Evolutionary conservation across 2,888 invertebrate species (phyloP).

Genomic region (Lingula anatina): DNA sequence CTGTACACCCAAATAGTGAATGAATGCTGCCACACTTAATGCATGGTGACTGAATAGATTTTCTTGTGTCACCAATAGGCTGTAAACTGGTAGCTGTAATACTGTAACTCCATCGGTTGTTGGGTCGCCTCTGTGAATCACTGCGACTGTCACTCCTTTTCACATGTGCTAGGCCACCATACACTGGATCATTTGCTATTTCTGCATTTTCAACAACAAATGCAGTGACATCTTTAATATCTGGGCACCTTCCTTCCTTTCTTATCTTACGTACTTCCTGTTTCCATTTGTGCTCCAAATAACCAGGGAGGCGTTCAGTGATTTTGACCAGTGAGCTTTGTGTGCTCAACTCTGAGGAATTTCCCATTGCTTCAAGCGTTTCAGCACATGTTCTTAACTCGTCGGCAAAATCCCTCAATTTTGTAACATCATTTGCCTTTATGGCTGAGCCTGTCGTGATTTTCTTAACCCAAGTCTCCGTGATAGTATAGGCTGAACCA

Average conservation of each 20-base stretch:
- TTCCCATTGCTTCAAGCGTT: constrained; percentile 2
- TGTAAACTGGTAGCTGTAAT: too few relatives aligned
- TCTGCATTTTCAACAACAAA: not conserved
- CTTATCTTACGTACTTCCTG: too few relatives aligned
- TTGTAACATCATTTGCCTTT: not conserved
- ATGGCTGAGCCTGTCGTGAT: not conserved
- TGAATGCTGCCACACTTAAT: too few relatives aligned
- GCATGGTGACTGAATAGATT: too few relatives aligned
- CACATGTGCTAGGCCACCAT: not conserved
- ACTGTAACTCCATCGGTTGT: too few relatives aligned
- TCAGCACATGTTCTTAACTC: not conserved
- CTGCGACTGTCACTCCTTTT: not conserved
- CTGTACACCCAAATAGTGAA: too few relatives aligned
- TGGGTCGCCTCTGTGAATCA: too few relatives aligned
- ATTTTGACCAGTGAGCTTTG: too few relatives aligned
- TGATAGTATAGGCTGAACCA: constrained; percentile 1
- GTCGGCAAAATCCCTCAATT: constrained; percentile 1
- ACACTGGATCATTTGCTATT: not conserved
- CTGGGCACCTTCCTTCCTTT: not conserved
- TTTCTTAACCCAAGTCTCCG: constrained; percentile 1
- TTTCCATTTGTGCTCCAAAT: too few relatives aligned
- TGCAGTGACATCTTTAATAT: not conserved
- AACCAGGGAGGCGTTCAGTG: too few relatives aligned
- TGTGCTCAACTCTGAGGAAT: not conserved
- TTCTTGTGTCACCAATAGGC: too few relatives aligned